Percentiles rank a stretch among this genome's conserved stretches.
Evolutionary conservation across 2,888 invertebrate species (phyloP).

Genomic region (Drosophila pegasa): DNA sequence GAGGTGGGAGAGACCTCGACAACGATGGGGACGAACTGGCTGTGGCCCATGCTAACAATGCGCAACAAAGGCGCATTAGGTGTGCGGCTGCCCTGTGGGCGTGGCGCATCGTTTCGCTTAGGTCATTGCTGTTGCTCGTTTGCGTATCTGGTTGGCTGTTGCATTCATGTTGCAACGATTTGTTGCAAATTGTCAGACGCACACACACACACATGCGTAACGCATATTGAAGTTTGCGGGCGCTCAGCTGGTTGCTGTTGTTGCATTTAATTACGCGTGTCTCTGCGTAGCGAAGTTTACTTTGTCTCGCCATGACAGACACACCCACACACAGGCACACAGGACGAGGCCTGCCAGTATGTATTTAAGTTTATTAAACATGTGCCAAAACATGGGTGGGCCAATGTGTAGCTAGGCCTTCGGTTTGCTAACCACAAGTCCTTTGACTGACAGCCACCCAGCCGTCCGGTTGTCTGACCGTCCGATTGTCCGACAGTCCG

Average conservation of each 20-base stretch:
- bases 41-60: slow-evolving; percentile 59
- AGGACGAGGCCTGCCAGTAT: slow-evolving; percentile 13
- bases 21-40: slow-evolving; percentile 31
- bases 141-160: slow-evolving; percentile 54
- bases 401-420: not conserved
- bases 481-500: slow-evolving; percentile 10
- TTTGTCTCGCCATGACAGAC: slow-evolving; percentile 64
- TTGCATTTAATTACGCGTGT: slow-evolving; percentile 77
- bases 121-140: slow-evolving; percentile 46
- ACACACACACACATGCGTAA: not conserved
- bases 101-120: slow-evolving; percentile 8
- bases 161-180: slow-evolving; percentile 71
- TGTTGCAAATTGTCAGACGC: slow-evolving; percentile 65
- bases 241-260: slow-evolving; percentile 54
- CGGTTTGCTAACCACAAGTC: slow-evolving; percentile 26
- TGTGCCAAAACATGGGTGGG: slow-evolving; percentile 22
- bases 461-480: not conserved
- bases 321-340: slow-evolving; percentile 13
- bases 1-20: slow-evolving; percentile 23
- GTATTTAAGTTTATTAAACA: slow-evolving; percentile 75
- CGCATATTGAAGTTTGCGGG: slow-evolving; percentile 14
- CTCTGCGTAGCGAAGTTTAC: slow-evolving; percentile 67
- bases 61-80: slow-evolving; percentile 74
- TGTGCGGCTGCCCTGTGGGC: slow-evolving; percentile 48
- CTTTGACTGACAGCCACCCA: slow-evolving; percentile 42